Base-by-base conservation (phyloP, 2,113 vertebrate species). In the Lasiurus cinereus region DNA sequence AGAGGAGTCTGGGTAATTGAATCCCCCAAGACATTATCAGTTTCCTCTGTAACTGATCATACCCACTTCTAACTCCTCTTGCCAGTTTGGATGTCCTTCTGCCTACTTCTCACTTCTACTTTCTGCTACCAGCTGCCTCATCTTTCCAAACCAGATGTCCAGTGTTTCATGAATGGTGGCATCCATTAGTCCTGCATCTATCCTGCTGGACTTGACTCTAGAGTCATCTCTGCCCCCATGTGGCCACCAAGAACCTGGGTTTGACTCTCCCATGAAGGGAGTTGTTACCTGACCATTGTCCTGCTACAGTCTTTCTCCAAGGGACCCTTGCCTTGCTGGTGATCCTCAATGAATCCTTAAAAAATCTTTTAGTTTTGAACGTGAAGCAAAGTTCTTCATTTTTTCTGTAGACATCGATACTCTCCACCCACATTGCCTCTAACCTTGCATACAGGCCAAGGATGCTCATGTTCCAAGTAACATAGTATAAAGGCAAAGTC, bases 61-160 rank as follows among this genome's bases (percentile, higher is more conserved):
- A 29, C 3, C 14, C 10, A 14, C 8, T 43, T 82, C 54, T 59
- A 66, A 9, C 2, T 36, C n/a, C 4, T 36, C 19, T 50, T 36
- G 16, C 31, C 16, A 84, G 6, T 39, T 24, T 22, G 5, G 18
- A 56, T 43, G 9, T 14, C 19, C 1, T 16, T 46, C 18, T 7
- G 3, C 2, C 0, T 1, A 4, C 2, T 77, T n/a, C 33, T 50
- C 24, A 27, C 13, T 76, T n/a, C 31, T 12, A 39, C 31, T 33
- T 33, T 62, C 16, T 78, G 8, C 33, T 33, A 31, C 3, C 3
- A 94, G 31, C 2, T 73, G 33, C 18, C 7, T 31, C 22, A 10
- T 19, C 11, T 84, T 95, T 90, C 27, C 3, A 80, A 84, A 88
- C 1, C 15, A 29, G 2, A 3, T 16, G 14, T 11, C 29, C 43